Evolutionary conservation across 2,797 vertebrate genomes (phyloP).

Genomic region (Brotula barbata): DNA sequence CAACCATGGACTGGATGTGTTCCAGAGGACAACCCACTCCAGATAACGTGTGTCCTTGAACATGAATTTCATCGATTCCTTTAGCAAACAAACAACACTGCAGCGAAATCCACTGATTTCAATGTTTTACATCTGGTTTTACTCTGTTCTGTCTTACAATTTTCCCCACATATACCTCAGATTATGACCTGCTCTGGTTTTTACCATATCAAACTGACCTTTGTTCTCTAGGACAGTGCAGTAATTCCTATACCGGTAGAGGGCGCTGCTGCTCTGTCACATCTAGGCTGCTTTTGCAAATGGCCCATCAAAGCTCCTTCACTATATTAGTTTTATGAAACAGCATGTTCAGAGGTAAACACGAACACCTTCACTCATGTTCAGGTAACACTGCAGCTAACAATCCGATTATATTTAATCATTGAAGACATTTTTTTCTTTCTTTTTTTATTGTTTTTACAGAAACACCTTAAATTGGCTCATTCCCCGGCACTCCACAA

Average conservation of each 20-base stretch:
- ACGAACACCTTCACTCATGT: too few relatives aligned
- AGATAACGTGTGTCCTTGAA: conserved; percentile 52
- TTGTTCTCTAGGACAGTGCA: background rate
- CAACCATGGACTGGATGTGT: conserved; percentile 63
- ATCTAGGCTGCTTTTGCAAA: conserved; percentile 10
- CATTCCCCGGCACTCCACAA: conserved; percentile 45
- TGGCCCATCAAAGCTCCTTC: background rate
- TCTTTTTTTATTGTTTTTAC: too few relatives aligned
- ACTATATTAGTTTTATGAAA: background rate
- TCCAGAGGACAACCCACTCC: conserved; percentile 59
- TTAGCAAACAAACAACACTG: background rate
- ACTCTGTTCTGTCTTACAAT: background rate
- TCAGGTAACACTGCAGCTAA: background rate
- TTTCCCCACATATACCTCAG: too few relatives aligned
- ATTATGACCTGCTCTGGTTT: background rate
- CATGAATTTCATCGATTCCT: conserved; percentile 39
- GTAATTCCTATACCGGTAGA: conserved; percentile 50
- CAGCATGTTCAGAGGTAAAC: background rate
- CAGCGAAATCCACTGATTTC: background rate
- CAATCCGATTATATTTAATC: too few relatives aligned
- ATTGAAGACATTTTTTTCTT: too few relatives aligned
- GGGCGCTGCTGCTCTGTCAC: conserved; percentile 47
- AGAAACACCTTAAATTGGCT: conserved; percentile 66
- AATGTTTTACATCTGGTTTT: background rate
- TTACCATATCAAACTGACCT: too few relatives aligned